Base-by-base conservation (phyloP, 2,113 vertebrate genomes). In the Struthidea cinerea region DNA sequence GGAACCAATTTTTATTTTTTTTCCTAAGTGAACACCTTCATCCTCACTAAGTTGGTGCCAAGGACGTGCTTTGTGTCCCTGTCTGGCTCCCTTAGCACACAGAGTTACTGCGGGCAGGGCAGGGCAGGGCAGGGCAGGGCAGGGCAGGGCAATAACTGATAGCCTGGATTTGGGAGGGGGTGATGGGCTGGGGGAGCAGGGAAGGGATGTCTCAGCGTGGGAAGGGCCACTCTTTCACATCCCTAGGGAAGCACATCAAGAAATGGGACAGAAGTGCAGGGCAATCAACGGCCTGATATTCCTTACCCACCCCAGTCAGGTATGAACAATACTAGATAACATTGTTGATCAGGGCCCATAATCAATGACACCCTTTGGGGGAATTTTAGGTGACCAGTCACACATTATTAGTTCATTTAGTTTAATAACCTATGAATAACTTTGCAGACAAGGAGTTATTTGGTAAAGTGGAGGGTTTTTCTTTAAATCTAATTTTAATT, bases 171-270 rank as follows among this genome's bases (percentile, higher is more conserved):
- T 37, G 16, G 49, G 52, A 84, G 42, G 33, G 17, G 22, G 1
- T 4, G 20, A 11, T 0, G 5, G 32, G n/a, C 7, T 8, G 6
- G 14, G n/a, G 16, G 13, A 64, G 30, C 19, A 49, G 63, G 28
- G n/a, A 69, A 68, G 28, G 57, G 14, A 32, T 46, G 13, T 42
- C 23, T 57, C 33, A 33, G 41, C 0, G 0, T 11, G 4, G 57
- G 10, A 69, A 12, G 9, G 18, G 9, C 10, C 23, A 22, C 18
- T 21, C 32, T 65, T 53, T 35, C 52, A 53, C 7, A 35, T 42
- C 39, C 39, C 39, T 39, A 15, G 35, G 0, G 2, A 81, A 60
- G 42, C 30, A 39, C 13, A 12, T 46, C 53, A 65, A 88, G 10
- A 11, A 65, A 37, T 42, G 0, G 7, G n/a, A 37, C 1, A 60